Evolutionary conservation across 2,888 invertebrate species (phyloP), one percentile per base, ranked within the genome.

Genomic region (Orthosia cruda): DNA sequence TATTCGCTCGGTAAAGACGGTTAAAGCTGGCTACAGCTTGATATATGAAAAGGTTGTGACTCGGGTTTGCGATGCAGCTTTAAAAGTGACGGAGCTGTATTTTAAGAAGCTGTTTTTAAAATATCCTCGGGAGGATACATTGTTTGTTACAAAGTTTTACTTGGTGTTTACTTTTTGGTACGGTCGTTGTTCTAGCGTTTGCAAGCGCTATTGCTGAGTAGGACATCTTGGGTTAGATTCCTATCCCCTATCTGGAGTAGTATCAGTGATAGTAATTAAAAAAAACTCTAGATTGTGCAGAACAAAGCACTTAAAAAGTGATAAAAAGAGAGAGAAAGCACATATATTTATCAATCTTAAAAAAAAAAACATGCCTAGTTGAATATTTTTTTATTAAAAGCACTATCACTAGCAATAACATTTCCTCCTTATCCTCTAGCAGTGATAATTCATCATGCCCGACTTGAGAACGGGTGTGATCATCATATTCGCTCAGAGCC

Each of bases 21-120:
- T 72, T 75, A 75, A 77, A 79, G 72, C 82, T 79, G 66, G 58
- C 67, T 82, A 23, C 54, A 64, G 32, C 70, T 49, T 83, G 82
- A 83, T 79, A 58, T 83, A 80, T 83, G 83, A 66, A 71, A 58
- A 59, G 57, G 26, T 59, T 74, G 74, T 67, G 77, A 66, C 77
- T 68, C 15, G 76, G 81, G 58, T 71, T 62, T 81, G 68, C 69
- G 55, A 83, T 62, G 61, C 40, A 75, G 70, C 75, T 58, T 57
- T 16, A 71, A 73, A 59, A 59, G 52, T 67, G 70, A 70, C 61
- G 20, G 32, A 54, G 75, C 52, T 59, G 52, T 50, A 61, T 66
- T 67, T 68, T 50, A 71, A 69, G 61, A 75, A 57, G 52, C 47
- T 18, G 47, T 40, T 69, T 67, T 69, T 23, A 76, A 65, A 74